Percentiles rank a stretch among this genome's conserved stretches.
phyloP scores from a whole-genome alignment of 2,888 invertebrate species.

The Lordiphosa andalusiaca region DNA sequence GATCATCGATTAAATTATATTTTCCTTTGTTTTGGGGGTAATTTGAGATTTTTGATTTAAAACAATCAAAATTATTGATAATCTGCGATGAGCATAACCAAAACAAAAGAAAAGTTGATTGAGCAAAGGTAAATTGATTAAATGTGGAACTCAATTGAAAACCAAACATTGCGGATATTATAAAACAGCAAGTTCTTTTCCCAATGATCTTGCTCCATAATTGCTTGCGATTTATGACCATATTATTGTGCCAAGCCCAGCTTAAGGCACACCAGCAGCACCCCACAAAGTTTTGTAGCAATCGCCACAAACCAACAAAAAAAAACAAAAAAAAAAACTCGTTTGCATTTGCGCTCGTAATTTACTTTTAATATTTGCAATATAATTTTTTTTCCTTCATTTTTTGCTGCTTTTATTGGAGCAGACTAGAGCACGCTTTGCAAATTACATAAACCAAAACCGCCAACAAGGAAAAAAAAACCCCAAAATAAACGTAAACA shows the following conservation, averaged over 20 bases:
- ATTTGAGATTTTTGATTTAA: slow-evolving; percentile 27
- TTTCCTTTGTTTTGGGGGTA: slow-evolving; percentile 30
- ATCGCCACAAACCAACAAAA: too few relatives aligned
- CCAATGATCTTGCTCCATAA: slow-evolving; percentile 32
- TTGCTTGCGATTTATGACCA: slow-evolving; percentile 58
- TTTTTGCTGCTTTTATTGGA: slow-evolving; percentile 53
- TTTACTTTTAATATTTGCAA: slow-evolving; percentile 69
- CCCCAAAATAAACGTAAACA: slow-evolving; percentile 34
- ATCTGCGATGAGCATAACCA: slow-evolving; percentile 17
- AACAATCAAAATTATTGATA: slow-evolving; percentile 40
- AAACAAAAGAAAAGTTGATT: neutral
- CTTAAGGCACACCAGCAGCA: too few relatives aligned
- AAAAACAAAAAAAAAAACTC: slow-evolving; percentile 38
- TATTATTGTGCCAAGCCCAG: slow-evolving; percentile 47
- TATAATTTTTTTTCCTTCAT: slow-evolving; percentile 33
- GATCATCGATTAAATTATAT: slow-evolving; percentile 42
- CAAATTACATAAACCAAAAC: slow-evolving; percentile 58
- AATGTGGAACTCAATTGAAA: neutral
- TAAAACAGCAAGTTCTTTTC: too few relatives aligned
- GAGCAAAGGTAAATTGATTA: slow-evolving; percentile 38
- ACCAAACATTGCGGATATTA: too few relatives aligned
- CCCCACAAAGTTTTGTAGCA: too few relatives aligned
- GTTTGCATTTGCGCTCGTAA: slow-evolving; percentile 67
- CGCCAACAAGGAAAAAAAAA: slow-evolving; percentile 35
- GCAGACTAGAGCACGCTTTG: slow-evolving; percentile 58